Percentiles rank a stretch among this genome's conserved stretches.
Conservation (phyloP, 1,140 invertebrate genomes). For the Cydia amplana region DNA sequence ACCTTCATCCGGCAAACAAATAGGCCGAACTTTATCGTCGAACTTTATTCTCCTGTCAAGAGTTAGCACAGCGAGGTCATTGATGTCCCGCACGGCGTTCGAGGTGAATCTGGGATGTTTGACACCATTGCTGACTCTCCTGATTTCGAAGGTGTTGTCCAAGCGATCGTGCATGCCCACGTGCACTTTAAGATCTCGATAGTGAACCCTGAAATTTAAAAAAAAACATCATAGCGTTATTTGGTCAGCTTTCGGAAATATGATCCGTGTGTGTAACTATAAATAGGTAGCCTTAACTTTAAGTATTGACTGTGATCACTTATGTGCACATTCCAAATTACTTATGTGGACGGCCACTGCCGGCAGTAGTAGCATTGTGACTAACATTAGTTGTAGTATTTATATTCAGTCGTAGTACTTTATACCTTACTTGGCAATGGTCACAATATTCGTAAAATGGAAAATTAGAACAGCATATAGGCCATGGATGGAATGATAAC, state of each 20-base stretch:
- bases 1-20: constrained; percentile 79
- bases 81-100: constrained; percentile 70
- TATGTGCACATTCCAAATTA: too few species aligned
- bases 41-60: constrained; percentile 64
- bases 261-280: background rate
- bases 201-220: constrained; percentile 59
- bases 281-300: too few species aligned
- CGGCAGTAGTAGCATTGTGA: too few species aligned
- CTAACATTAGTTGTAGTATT: too few species aligned
- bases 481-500: too few species aligned
- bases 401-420: too few species aligned
- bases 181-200: constrained; percentile 55
- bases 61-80: constrained; percentile 79
- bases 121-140: constrained; percentile 50
- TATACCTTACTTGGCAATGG: too few species aligned
- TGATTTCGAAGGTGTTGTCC: constrained; percentile 44
- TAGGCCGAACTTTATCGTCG: constrained; percentile 75
- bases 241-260: background rate
- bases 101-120: constrained; percentile 71
- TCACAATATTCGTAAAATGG: too few species aligned
- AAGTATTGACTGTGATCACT: too few species aligned
- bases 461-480: too few species aligned
- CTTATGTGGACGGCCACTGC: too few species aligned
- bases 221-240: background rate
- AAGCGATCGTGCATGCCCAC: constrained; percentile 72